Base-by-base conservation (phyloP, 2,888 invertebrate genomes). In the Netelia inedita region DNA sequence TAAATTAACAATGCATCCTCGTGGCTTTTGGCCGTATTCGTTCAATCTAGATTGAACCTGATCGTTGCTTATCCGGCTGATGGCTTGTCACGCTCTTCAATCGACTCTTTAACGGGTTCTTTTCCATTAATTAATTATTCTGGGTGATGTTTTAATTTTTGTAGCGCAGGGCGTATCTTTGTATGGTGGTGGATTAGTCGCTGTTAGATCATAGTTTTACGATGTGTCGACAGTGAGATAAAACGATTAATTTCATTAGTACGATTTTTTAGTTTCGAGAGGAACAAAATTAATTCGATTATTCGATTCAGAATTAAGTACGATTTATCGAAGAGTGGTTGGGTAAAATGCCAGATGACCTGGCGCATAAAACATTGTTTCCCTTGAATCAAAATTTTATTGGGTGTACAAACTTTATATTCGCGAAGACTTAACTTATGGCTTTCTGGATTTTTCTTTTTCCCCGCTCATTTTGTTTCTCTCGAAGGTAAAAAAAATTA, bases 131-230 rank as follows among this genome's bases (percentile, higher is more conserved):
- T 21, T 2, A 55, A 55, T 55, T 55, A 55, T 55, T 19, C 57
- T 19, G 19, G 57, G 10, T 57, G 21, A 14, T 61, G 6, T 19
- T 57, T 53, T 53, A 1, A n/a, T 50, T 11, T n/a, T 53, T 53
- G 53, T n/a, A 59, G 10, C 19, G 16, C 63, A 59, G 19, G 28
- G 59, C 21, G 35, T 41, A 21, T n/a, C 23, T 65, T 63, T 78
- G 28, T 81, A 73, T 35, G 84, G 73, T 85, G 84, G 68, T 81
- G 80, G 80, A 78, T 74, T 78, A 81, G 69, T 74, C 19, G 75
- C 75, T 65, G 43, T 21, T 72, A 78, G 57, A 57, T 59, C 23
- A 43, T 43, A 68, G 16, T 68, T 46, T 46, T 46, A 10, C 46
- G 46, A 14, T 46, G 11, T 14, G 14, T 3, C 8, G 14, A 46